Evolutionary conservation across 1,140 invertebrate genomes (phyloP), one percentile per base, ranked within the genome.

Genomic region (Aleiodes sp.): DNA sequence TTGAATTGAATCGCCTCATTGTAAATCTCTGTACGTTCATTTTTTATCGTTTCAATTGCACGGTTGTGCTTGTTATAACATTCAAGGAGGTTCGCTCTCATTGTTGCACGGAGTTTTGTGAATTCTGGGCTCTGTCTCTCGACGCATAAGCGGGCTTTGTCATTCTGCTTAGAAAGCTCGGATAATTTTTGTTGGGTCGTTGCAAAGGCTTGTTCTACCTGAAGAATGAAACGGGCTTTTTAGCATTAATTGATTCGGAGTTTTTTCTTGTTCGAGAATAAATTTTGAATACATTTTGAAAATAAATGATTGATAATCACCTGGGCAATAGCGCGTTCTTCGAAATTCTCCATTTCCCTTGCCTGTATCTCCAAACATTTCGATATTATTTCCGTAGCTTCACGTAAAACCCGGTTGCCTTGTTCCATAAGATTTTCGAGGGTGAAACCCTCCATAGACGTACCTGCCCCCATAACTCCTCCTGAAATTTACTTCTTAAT

Each of bases 41-140:
- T 65, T 57, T 65, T 65, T 52, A 77, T 56, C 64, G 75, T 69
- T 57, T 78, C 74, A 39, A 75, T 61, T 37, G 71, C 52, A 19
- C 12, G 26, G 52, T 74, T 74, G 70, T 79, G 70, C 62, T 74
- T 78, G 59, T 73, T 73, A 71, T 79, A 79, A 73, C 75, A 78
- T 63, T 74, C 70, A 19, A 73, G 65, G 63, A 79, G 71, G 41
- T 63, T 70, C 46, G 71, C 71, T 59, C 71, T 78, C 75, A 76
- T 70, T 60, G 59, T 70, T 29, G 56, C 39, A 41, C 71, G 70
- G 10, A 75, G 64, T 6, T 60, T 43, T 24, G 37, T 26, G 6
- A 74, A n/a, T 52, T 74, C 71, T 6, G 59, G 14, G 29, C 62
- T 61, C 35, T 70, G 73, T 37, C 70, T 67, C n/a, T 61, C 39